Evolutionary conservation across 2,797 vertebrate genomes (phyloP), one percentile per base, ranked within the genome.

Genomic region (Tapirus indicus): DNA sequence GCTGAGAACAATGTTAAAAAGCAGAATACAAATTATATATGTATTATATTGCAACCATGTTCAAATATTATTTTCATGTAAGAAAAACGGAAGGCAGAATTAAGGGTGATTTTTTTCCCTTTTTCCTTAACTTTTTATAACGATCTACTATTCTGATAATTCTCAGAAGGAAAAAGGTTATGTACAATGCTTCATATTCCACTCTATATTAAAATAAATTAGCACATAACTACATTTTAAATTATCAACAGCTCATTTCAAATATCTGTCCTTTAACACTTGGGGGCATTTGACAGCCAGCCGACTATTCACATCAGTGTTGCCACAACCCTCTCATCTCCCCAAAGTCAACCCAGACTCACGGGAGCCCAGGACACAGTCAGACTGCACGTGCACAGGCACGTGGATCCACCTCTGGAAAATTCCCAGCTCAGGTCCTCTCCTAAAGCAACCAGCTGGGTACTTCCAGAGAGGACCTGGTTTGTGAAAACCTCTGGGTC

Each of bases 321-420:
- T 13, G n/a, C 60, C 54, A 83, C 41, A 3, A 7, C 7, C 17
- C 8, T 64, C 29, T 23, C 12, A 41, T 41, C 38, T 38, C n/a
- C 27, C 38, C 41, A 17, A 27, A 69, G 44, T 62, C 71, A 60
- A 25, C 62, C 27, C 25, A 32, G 23, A 32, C 18, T 41, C 54
- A 16, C 38, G 0, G 0, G 29, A 18, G 54, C 44, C 56, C 47
- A 62, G 64, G 20, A 18, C 13, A 44, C 16, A 23, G 35, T 21
- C 20, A 21, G 54, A 54, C 3, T 6, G 0, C 2, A 9, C 41
- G 18, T 6, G 0, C 2, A 9, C 41, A 20, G 32, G 38, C 62
- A 5, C 23, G 1, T 1, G 14, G 35, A 27, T 47, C n/a, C 2
- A 2, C 58, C 35, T 29, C 27, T 7, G 13, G 38, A 29, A 23